Percentiles rank a stretch among this genome's conserved stretches.
phyloP scores from a whole-genome alignment of 2,113 vertebrate species.

The Pomatostomus ruficeps region DNA sequence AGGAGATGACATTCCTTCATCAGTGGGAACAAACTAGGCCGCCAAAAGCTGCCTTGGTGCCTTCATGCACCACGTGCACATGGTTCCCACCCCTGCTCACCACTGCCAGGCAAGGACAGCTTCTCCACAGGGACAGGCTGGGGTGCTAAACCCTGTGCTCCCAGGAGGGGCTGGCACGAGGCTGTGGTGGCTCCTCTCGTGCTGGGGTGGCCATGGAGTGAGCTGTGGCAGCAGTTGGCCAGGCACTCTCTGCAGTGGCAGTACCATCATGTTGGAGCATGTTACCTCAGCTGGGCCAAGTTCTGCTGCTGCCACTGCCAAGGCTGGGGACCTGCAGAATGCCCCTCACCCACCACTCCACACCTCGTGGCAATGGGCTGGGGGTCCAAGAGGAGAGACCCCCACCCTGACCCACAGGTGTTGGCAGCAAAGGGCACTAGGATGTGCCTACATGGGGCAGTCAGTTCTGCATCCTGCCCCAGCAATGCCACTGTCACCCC shows the following conservation, averaged over 20 bases:
- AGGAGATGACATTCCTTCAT: not conserved
- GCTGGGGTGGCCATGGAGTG: accelerated
- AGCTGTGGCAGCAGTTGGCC: not conserved
- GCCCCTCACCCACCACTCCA: accelerated
- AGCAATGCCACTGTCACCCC: accelerated
- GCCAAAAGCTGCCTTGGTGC: not conserved
- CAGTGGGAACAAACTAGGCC: not conserved
- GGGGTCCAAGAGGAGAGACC: not conserved
- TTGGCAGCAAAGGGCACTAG: not conserved
- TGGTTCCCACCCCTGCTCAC: not conserved
- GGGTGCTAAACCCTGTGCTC: not conserved
- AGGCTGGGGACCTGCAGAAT: accelerated
- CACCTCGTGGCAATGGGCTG: not conserved
- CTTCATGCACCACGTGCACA: accelerated
- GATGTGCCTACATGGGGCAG: not conserved
- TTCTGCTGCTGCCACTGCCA: accelerated
- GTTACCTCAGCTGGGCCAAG: accelerated
- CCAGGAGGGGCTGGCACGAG: accelerated
- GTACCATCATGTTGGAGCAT: accelerated
- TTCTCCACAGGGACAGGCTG: not conserved
- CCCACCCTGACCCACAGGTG: accelerated
- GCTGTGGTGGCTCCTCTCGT: not conserved
- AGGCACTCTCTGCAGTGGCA: not conserved
- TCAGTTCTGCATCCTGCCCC: not conserved
- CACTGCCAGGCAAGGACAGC: accelerated